These are phyloP conservation scores for Cydia fagiglandana DNA, from an alignment of 1,140 invertebrate species.

Conservation along the genomic window DNA sequence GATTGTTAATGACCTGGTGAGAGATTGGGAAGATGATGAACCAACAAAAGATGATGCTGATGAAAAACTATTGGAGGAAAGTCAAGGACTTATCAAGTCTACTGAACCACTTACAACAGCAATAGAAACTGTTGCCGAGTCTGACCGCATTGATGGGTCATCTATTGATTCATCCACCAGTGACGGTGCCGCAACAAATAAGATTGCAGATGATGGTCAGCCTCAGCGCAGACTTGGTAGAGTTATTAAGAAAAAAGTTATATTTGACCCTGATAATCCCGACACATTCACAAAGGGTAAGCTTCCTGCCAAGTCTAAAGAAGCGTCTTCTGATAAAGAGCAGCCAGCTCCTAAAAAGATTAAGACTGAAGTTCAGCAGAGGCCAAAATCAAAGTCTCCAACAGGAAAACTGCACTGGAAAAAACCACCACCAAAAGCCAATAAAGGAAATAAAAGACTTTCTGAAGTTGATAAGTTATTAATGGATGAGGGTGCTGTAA, in stretches of 20 bases:
- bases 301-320: slow-evolving; percentile 55
- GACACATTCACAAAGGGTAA: slow-evolving; percentile 76
- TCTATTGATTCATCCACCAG: slow-evolving; percentile 50
- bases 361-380: slow-evolving; percentile 53
- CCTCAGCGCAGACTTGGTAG: slow-evolving; percentile 72
- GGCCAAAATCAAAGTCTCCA: slow-evolving; percentile 65
- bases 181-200: slow-evolving; percentile 44
- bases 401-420: slow-evolving; percentile 69
- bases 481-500: slow-evolving; percentile 91
- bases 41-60: slow-evolving; percentile 42
- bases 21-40: slow-evolving; percentile 75
- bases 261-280: slow-evolving; percentile 84
- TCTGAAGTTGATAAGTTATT: slow-evolving; percentile 88
- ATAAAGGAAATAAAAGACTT: slow-evolving; percentile 80
- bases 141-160: slow-evolving; percentile 43
- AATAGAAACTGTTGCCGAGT: slow-evolving; percentile 39
- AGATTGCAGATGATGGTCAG: slow-evolving; percentile 56
- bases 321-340: slow-evolving; percentile 49
- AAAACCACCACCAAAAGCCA: slow-evolving; percentile 67
- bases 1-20: slow-evolving; percentile 66
- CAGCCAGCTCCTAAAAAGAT: slow-evolving; percentile 55
- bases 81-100: slow-evolving; percentile 34
- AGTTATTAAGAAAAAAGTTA: slow-evolving; percentile 84
- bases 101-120: slow-evolving; percentile 40
- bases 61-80: slow-evolving; percentile 44